Conservation (phyloP, 2,888 invertebrate species). For the Danaus chrysippus region DNA sequence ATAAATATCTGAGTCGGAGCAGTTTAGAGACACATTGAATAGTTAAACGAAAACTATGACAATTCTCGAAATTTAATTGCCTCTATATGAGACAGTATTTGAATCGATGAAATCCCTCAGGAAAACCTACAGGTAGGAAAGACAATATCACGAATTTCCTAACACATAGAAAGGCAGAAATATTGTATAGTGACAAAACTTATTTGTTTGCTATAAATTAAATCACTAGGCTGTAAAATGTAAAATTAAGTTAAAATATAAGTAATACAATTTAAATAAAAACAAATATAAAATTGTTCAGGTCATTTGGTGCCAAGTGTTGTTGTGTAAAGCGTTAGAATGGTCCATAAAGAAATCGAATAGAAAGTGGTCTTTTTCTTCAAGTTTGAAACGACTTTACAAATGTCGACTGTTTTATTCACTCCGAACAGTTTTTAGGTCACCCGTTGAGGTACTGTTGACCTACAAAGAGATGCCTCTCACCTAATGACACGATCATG, state of each 20-base stretch:
- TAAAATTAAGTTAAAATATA: neutral
- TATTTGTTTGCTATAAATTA: too few relatives aligned
- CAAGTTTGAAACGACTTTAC: constrained; percentile 23
- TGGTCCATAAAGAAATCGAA: constrained; percentile 14
- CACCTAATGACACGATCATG: constrained; percentile 25
- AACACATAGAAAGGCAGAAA: too few relatives aligned
- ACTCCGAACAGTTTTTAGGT: constrained; percentile 30
- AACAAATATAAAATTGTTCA: neutral
- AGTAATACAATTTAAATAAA: neutral
- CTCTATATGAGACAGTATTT: too few relatives aligned
- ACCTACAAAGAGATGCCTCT: constrained; percentile 33
- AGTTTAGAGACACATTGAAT: too few relatives aligned
- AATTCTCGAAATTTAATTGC: too few relatives aligned
- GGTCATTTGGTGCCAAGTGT: constrained; percentile 3
- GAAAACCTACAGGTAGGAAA: too few relatives aligned
- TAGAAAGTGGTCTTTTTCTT: constrained; percentile 22
- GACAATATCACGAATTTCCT: too few relatives aligned
- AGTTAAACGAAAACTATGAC: too few relatives aligned
- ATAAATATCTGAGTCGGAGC: too few relatives aligned
- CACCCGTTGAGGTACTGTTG: constrained; percentile 32
- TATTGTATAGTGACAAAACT: too few relatives aligned
- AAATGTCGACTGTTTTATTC: constrained; percentile 26
- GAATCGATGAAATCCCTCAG: too few relatives aligned
- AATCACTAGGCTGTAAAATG: too few relatives aligned
- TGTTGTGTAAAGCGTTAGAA: constrained; percentile 10